Base-by-base conservation (phyloP, 2,888 invertebrate species). In the Netelia fuscicornis region DNA sequence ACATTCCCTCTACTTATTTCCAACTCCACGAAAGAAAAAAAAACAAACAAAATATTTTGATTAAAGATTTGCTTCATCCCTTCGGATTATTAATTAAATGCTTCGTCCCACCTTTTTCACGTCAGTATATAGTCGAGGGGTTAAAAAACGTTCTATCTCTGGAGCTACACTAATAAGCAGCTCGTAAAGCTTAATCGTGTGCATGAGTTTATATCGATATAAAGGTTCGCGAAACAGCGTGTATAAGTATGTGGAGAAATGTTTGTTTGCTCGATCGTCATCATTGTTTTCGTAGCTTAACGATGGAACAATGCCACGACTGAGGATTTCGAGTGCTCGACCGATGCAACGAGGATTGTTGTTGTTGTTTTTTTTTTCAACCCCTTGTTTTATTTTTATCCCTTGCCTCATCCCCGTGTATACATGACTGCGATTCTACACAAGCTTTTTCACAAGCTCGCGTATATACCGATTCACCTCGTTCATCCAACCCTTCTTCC, bases 231-330 rank as follows among this genome's bases (percentile, higher is more conserved):
- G 58, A 68, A 44, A 56, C 2, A 42, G 25, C 23, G n/a, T 48
- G 44, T 71, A n/a, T 62, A 23, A 56, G 20, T 58, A 52, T 37
- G 25, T 72, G n/a, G 30, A 20, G 48, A 77, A 70, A 72, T 44
- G 64, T 80, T 87, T 82, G 78, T 86, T 84, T 77, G 75, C 54
- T 8, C 70, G 72, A 86, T 84, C 75, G 75, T 79, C 78, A 79
- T 83, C 48, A 77, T 84, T 86, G 83, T 84, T 87, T 83, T 84
- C 74, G 70, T 83, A 85, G 76, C 56, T 83, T 83, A 81, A 84
- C 83, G 77, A 84, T 30, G 44, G 76, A 83, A 86, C 83, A 85
- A 85, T 86, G 72, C 71, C 74, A 17, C 48, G 80, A 54, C 72
- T 52, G 78, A 42, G 80, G 74, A 82, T 83, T 83, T 65, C 52